These are phyloP conservation scores for Cydia splendana DNA, from an alignment of 1,140 invertebrate genomes.

Conservation along the genomic window DNA sequence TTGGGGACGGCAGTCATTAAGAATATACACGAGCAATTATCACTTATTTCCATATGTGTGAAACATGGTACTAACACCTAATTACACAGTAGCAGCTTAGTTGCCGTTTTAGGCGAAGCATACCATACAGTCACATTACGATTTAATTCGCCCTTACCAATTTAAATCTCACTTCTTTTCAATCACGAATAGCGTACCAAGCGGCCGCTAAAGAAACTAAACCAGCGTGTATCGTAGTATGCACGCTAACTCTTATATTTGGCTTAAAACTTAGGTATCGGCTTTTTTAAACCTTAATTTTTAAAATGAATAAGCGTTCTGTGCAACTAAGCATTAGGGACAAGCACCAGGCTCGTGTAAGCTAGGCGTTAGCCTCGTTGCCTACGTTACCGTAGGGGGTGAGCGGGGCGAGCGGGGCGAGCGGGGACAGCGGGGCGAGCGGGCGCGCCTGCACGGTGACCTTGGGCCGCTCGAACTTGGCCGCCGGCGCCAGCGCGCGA, in stretches of 20 bases:
- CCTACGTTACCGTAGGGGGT: slow-evolving; percentile 38
- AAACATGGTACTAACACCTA: neutral
- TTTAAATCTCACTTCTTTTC: neutral
- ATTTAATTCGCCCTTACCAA: neutral
- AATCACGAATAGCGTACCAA: too few species aligned
- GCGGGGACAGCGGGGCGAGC: slow-evolving; percentile 43
- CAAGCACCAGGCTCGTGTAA: neutral
- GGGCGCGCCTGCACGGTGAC: slow-evolving; percentile 56
- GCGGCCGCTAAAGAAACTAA: too few species aligned
- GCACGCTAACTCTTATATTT: too few species aligned
- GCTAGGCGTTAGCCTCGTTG: slow-evolving; percentile 34
- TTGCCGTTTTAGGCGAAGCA: neutral
- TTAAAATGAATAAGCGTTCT: slow-evolving; percentile 25
- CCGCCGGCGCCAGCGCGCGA: slow-evolving; percentile 14
- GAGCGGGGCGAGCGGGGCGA: slow-evolving; percentile 44
- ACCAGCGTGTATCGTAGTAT: too few species aligned
- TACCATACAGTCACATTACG: neutral
- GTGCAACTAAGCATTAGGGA: slow-evolving; percentile 36
- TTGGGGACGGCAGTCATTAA: neutral
- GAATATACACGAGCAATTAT: too few species aligned
- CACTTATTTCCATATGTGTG: too few species aligned
- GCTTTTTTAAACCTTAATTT: neutral
- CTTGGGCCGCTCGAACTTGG: slow-evolving; percentile 58
- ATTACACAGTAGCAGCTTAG: neutral
- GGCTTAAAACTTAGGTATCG: too few species aligned